Conservation (phyloP, 2,888 invertebrate genomes). For the Leptodirus hochenwartii region DNA sequence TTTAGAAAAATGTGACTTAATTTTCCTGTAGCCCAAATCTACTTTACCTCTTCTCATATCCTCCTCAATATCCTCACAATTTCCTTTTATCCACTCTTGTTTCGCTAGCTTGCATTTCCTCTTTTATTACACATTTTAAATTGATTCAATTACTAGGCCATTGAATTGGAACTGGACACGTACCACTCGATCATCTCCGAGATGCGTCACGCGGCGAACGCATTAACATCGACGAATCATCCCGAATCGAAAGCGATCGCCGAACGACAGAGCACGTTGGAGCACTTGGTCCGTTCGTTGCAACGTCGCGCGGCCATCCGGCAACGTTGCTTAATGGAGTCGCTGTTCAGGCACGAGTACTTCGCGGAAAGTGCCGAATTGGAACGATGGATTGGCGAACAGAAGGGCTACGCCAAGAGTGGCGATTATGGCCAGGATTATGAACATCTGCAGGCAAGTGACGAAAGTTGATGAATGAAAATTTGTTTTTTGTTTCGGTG, state of each 20-base stretch:
- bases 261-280: slow-evolving; percentile 55
- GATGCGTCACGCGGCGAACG: slow-evolving; percentile 74
- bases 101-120: slow-evolving; percentile 3
- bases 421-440: slow-evolving; percentile 93
- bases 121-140: background rate
- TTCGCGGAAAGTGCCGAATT: slow-evolving; percentile 77
- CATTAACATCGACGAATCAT: slow-evolving; percentile 65
- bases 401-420: slow-evolving; percentile 71
- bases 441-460: slow-evolving; percentile 59
- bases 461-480: slow-evolving; percentile 1
- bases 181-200: slow-evolving; percentile 82
- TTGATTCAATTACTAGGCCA: slow-evolving; percentile 35
- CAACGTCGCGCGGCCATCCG: slow-evolving; percentile 63
- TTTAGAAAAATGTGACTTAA: no score
- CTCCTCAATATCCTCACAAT: background rate
- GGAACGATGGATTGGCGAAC: slow-evolving; percentile 84
- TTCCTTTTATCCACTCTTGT: slow-evolving; percentile 1
- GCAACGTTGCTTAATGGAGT: slow-evolving; percentile 77
- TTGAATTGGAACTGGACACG: slow-evolving; percentile 79
- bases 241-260: slow-evolving; percentile 68
- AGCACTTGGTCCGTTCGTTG: slow-evolving; percentile 60
- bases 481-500: no score
- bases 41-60: no score
- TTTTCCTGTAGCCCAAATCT: no score
- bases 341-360: slow-evolving; percentile 76